Conservation (phyloP, 2,888 invertebrate genomes). For the Hypena proboscidalis region DNA sequence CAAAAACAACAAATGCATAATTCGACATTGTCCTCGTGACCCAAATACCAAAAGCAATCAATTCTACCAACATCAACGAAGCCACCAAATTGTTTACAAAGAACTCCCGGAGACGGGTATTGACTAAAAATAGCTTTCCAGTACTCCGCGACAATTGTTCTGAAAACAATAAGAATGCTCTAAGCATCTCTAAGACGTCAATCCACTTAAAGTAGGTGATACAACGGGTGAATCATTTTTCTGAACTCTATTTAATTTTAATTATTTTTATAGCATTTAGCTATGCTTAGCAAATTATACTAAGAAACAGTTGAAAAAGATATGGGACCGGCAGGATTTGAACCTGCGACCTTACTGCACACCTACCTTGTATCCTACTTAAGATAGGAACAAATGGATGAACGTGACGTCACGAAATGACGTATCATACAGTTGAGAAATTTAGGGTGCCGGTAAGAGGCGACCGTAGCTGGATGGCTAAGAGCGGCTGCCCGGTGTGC, state of each 20-base stretch:
- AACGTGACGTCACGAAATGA: too few relatives aligned
- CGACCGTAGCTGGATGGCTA: too few relatives aligned
- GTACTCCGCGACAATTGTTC: constrained; percentile 53
- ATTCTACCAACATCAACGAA: constrained; percentile 9
- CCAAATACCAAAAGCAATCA: constrained; percentile 7
- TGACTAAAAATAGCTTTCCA: constrained; percentile 45
- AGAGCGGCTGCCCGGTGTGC: too few relatives aligned
- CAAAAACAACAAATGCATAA: constrained; percentile 1
- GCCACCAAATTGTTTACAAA: constrained; percentile 15
- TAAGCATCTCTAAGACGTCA: constrained; percentile 49
- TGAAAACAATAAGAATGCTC: constrained; percentile 52
- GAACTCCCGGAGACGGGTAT: constrained; percentile 16
- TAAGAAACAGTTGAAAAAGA: too few relatives aligned
- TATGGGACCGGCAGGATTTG: too few relatives aligned
- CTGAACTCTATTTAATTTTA: background rate
- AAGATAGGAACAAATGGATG: too few relatives aligned
- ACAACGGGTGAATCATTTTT: constrained; percentile 23
- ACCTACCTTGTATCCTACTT: too few relatives aligned
- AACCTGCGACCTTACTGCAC: too few relatives aligned
- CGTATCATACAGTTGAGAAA: too few relatives aligned
- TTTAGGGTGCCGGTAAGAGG: too few relatives aligned
- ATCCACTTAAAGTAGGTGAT: constrained; percentile 48
- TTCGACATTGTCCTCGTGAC: background rate
- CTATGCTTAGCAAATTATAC: too few relatives aligned
- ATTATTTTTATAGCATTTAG: too few relatives aligned